A percentile compares a stretch with the other conserved stretches of the same genome.
Conservation (phyloP, 2,797 vertebrate genomes). For the Staurois parvus region DNA sequence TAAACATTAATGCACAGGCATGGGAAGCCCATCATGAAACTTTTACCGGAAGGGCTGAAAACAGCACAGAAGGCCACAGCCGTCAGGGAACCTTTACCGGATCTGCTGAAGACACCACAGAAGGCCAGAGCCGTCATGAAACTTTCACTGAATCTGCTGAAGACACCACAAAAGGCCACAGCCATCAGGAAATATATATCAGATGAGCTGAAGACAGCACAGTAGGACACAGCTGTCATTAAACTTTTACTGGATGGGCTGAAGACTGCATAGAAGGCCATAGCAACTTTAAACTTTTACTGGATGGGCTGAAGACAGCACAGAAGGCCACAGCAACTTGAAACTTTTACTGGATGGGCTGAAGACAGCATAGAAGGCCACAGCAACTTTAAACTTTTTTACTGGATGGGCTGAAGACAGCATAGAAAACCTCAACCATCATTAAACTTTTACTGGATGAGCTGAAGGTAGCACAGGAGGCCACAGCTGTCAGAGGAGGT, state of each 20-base stretch:
- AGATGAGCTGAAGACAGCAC: not conserved
- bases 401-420: not conserved
- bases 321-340: not conserved
- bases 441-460: too few relatives aligned
- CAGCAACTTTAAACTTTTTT: too few relatives aligned
- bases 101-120: not conserved
- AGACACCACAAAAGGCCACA: not conserved
- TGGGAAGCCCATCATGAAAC: not conserved
- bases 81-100: too few relatives aligned
- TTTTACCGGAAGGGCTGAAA: not conserved
- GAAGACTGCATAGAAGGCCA: not conserved
- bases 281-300: not conserved
- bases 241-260: not conserved
- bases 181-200: too few relatives aligned
- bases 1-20: not conserved
- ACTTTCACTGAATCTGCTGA: not conserved
- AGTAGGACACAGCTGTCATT: not conserved
- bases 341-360: not conserved
- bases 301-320: not conserved
- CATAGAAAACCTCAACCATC: not conserved
- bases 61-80: not conserved
- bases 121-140: not conserved
- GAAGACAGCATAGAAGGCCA: not conserved
- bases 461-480: not conserved
- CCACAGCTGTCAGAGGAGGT: not conserved